phyloP scores from a whole-genome alignment of 2,888 invertebrate species.

The Caenorhabditis macrosperma region DNA sequence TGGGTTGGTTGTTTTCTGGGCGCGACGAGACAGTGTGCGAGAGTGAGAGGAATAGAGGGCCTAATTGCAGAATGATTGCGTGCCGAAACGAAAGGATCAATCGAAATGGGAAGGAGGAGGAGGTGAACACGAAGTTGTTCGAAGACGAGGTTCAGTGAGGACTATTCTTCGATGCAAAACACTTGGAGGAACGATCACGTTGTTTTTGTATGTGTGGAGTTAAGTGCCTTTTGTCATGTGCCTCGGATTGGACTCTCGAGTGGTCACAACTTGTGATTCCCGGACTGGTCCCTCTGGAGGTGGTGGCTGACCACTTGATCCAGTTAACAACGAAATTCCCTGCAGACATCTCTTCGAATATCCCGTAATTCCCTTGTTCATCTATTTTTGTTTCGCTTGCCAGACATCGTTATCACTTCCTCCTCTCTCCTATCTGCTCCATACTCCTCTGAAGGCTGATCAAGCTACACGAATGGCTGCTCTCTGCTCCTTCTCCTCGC shows the following conservation, averaged over 20 bases:
- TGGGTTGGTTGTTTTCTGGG: constrained; percentile 56
- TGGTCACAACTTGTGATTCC: not conserved
- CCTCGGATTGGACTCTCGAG: constrained; percentile 22
- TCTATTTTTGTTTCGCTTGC: too few species aligned
- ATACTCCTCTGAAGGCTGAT: not conserved
- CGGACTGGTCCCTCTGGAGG: too few species aligned
- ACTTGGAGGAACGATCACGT: constrained; percentile 41
- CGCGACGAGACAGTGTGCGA: constrained; percentile 10
- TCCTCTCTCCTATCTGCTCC: too few species aligned
- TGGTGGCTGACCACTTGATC: too few species aligned
- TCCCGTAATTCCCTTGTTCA: too few species aligned
- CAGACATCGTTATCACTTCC: too few species aligned
- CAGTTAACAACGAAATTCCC: too few species aligned
- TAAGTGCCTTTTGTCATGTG: constrained; percentile 29
- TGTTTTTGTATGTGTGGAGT: constrained; percentile 20
- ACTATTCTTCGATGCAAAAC: constrained; percentile 35
- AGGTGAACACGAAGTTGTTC: constrained; percentile 2
- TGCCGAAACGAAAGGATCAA: constrained; percentile 42
- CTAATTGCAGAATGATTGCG: constrained; percentile 44
- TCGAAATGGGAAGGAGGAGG: constrained; percentile 2
- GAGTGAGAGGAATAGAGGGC: constrained; percentile 18
- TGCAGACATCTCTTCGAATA: too few species aligned
- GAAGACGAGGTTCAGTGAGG: constrained; percentile 12
- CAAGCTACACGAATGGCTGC: not conserved
- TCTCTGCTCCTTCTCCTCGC: constrained; percentile 9